A percentile compares a stretch with the other conserved stretches of the same genome.
phyloP scores from a whole-genome alignment of 1,140 invertebrate genomes.

The Aphaenogaster rudis region DNA sequence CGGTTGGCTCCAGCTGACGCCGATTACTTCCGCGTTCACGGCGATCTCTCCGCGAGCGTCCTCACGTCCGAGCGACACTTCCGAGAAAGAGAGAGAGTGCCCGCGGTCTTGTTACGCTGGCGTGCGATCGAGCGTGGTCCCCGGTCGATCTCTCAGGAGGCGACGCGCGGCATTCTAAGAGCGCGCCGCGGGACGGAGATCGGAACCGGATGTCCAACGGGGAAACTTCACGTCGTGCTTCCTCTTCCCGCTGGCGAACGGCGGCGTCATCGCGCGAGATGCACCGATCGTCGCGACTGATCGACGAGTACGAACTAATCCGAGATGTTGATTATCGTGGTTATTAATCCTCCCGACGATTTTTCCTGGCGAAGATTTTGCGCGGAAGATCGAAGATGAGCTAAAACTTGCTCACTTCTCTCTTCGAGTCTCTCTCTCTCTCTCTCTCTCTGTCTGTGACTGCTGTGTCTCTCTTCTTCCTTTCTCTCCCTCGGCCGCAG shows the following conservation, averaged over 20 bases:
- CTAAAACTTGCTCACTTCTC: constrained; percentile 22
- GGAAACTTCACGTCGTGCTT: not conserved
- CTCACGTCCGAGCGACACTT: constrained; percentile 1
- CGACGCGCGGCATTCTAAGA: constrained; percentile 29
- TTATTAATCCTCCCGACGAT: not conserved
- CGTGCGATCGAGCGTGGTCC: constrained; percentile 2
- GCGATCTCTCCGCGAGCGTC: not conserved
- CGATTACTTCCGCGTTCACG: constrained; percentile 23
- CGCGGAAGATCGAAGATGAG: not conserved
- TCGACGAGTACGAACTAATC: not conserved
- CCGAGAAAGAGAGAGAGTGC: not conserved
- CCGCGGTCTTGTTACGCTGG: not conserved
- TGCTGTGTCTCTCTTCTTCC: not conserved
- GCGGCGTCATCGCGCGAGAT: constrained; percentile 36
- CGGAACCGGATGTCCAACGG: constrained; percentile 22
- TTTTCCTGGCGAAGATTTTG: not conserved
- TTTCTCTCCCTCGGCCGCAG: constrained; percentile 22
- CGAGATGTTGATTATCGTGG: not conserved
- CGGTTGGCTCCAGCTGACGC: not conserved
- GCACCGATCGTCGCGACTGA: not conserved
- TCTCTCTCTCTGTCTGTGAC: not conserved
- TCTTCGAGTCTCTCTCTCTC: constrained; percentile 17
- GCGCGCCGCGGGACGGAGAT: not conserved
- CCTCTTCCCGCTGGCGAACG: not conserved
- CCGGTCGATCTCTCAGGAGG: constrained; percentile 19